Base-by-base conservation (phyloP, 2,888 invertebrate genomes). In the Acanthoscelides obtectus region DNA sequence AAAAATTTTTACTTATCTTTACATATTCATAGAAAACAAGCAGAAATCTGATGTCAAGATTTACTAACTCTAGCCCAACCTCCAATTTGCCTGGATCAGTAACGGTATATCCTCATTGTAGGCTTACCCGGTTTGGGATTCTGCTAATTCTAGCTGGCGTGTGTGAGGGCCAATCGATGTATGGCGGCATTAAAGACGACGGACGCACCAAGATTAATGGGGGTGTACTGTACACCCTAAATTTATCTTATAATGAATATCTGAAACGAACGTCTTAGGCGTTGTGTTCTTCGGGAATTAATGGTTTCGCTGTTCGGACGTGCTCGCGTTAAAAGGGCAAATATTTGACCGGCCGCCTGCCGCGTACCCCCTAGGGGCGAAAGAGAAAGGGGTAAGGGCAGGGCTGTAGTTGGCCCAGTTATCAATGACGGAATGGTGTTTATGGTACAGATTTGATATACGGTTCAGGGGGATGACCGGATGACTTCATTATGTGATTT, bases 211-310 rank as follows among this genome's bases (percentile, higher is more conserved):
- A 79, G 78, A 79, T 79, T 78, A 78, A 78, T 79, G 79, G 72
- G 72, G 72, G 76, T 71, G 72, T 70, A 70, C 71, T 73, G 73
- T 68, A 69, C 77, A 75, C 78, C 78, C 75, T 22, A 75, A 78
- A 79, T 78, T 79, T 79, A 79, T 79, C 79, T 79, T 77, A 75
- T 77, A 78, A 77, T 75, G 77, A 76, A 77, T 78, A 76, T 78
- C 77, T 74, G 75, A 78, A 76, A 77, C 75, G 70, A 74, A 75
- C 72, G 70, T 75, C 73, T 72, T 75, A 27, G 20, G n/a, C 27
- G 69, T 22, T 64, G 69, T 69, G 69, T 66, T 63, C 69, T 68
- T 71, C 68, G 21, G 21, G 66, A 69, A 71, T 71, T 69, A 69
- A 69, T 69, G 69, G 69, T 69, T 45, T 69, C 64, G 64, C 69